Evolutionary conservation across 2,888 invertebrate genomes (phyloP), one percentile per base, ranked within the genome.

Genomic region (Thecophora atra): DNA sequence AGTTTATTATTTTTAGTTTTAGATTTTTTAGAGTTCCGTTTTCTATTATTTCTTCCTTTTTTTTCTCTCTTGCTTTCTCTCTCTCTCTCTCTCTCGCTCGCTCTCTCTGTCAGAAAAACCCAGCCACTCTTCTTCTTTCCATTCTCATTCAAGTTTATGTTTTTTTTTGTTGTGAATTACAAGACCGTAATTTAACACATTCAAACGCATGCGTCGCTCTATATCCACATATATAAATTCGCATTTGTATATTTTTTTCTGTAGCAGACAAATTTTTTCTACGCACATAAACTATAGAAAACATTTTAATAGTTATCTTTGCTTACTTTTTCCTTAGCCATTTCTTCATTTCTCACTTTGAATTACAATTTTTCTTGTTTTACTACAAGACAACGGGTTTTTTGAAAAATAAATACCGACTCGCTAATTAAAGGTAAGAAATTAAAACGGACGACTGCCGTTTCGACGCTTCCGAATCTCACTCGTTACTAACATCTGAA

Each of bases 221-320:
- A 54, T 1, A 44, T n/a, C 15, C 37, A n/a, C 70, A 52, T 63
- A 62, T n/a, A 63, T 51, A 70, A 47, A 70, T 70, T 70, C 63
- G 52, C 70, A 63, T 63, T 70, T 62, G 62, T 52, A 63, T 63
- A 17, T 70, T 60, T 69, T n/a, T 26, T 69, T 47, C 69, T 69
- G 62, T 58, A 60, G 19, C n/a, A n/a, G n/a, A n/a, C n/a, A n/a
- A n/a, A n/a, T n/a, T n/a, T n/a, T n/a, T n/a, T n/a, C n/a, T n/a
- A n/a, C n/a, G n/a, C n/a, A n/a, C n/a, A 30, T 30, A 60, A 19
- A 64, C 42, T 24, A n/a, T n/a, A 17, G 13, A 15, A 7, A 26
- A 51, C 37, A 37, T 42, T 42, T 19, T 56, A 7, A 37, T 0
- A 37, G 28, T 15, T 21, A 28, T 19, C n/a, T 62, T 37, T 28